Conservation (phyloP, 2,797 vertebrate genomes). For the Pitangus sulphuratus region DNA sequence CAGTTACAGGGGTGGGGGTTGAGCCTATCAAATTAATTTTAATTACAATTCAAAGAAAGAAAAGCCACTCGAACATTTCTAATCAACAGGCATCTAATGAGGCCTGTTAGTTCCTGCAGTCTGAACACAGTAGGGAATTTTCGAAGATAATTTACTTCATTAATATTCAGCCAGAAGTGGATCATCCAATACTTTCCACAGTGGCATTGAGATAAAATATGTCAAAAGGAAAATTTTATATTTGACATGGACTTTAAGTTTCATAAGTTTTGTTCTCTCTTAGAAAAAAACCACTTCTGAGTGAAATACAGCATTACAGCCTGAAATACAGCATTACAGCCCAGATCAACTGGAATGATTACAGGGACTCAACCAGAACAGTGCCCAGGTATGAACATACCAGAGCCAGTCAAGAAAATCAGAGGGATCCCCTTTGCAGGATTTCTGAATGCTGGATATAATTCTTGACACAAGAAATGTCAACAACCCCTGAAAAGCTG, state of each 20-base stretch:
- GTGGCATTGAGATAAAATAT: slow-evolving; percentile 11
- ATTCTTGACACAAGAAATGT: not conserved
- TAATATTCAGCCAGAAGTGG: slow-evolving; percentile 71
- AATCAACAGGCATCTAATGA: slow-evolving; percentile 77
- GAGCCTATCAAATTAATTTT: slow-evolving; percentile 62
- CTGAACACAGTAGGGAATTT: slow-evolving; percentile 71
- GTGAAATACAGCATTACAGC: not conserved
- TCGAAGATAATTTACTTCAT: slow-evolving; percentile 72
- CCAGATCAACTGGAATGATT: not conserved
- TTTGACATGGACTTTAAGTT: slow-evolving; percentile 32
- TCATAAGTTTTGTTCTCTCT: not conserved
- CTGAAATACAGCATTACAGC: not conserved
- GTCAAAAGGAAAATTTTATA: slow-evolving; percentile 26
- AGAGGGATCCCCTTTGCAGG: not conserved
- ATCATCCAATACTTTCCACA: slow-evolving; percentile 51
- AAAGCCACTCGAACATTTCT: slow-evolving; percentile 69
- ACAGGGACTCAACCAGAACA: not conserved
- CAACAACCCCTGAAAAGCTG: not conserved
- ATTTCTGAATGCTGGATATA: not conserved
- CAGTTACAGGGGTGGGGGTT: not conserved
- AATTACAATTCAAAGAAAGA: slow-evolving; percentile 74
- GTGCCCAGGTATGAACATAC: accelerated
- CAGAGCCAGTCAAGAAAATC: not conserved
- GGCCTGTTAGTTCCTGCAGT: slow-evolving; percentile 66
- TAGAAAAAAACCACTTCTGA: not conserved